Evolutionary conservation across 2,113 vertebrate genomes (phyloP), one percentile per base, ranked within the genome.

Genomic region (Poeciliopsis turrubarensis): DNA sequence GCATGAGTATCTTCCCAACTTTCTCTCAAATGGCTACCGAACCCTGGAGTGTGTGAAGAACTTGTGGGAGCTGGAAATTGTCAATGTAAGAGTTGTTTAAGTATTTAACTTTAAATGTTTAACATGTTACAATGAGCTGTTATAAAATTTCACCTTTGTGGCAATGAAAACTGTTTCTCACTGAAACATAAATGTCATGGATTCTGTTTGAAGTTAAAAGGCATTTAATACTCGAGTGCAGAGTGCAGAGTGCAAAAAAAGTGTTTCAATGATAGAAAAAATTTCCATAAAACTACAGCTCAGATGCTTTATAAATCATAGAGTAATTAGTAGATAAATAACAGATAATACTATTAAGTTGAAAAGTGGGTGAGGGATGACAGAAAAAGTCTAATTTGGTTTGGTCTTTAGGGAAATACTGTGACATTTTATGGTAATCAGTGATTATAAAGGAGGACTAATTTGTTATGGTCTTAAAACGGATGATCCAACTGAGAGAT

Each of bases 1-100:
- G 76, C 97, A 97, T 83, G 97, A 98, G 80, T 99, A 99, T 25
- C 90, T 97, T 61, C 96, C 96, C 75, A 97, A 96, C 92, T 99
- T 99, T 89, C 95, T 99, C 68, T 95, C 97, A 0, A 97, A 96
- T 8, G 98, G 98, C 79, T 99, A 99, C 91, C 96, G 96, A 87
- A 97, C 98, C 32, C 94, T 98, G 0, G 98, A 99, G 92, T 96
- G 96, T 84, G 96, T 99, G 72, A 98, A 97, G 90, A 99, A 98
- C 93, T 96, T 99, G 86, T 99, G 98, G 98, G 98, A 99, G 92
- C 94, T 99, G 68, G 98, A 99, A 93, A 96, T 99, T 26, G 95
- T 99, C 61, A 99, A 99, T 0, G 98, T 99, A 93, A 96, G 97
- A 65, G 39, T 39, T 34, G 25, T 5, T 9, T 69, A 65, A 68